Conservation (phyloP, 2,888 invertebrate genomes). For the Allophyes oxyacanthae region DNA sequence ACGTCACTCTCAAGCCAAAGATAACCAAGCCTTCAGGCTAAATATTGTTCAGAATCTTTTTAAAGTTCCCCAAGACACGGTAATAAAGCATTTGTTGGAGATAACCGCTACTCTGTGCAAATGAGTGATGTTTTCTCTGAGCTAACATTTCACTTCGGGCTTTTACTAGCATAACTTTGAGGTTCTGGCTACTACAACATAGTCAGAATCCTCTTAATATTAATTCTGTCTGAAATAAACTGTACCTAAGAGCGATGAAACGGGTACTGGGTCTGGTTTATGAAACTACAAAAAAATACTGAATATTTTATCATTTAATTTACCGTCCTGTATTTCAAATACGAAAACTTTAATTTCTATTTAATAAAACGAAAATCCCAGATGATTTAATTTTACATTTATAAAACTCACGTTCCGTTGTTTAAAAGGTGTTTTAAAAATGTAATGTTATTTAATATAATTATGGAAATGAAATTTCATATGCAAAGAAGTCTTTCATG, state of each 20-base stretch:
- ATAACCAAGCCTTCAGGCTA: too few relatives aligned
- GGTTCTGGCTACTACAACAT: not conserved
- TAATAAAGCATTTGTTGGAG: not conserved
- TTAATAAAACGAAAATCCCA: conserved; percentile 20
- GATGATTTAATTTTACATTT: conserved; percentile 19
- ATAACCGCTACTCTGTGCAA: not conserved
- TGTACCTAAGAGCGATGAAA: conserved; percentile 10
- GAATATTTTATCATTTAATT: conserved; percentile 24
- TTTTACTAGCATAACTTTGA: not conserved
- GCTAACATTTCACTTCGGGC: conserved; percentile 9
- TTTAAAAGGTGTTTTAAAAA: conserved; percentile 26
- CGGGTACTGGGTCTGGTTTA: conserved; percentile 2
- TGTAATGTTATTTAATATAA: conserved; percentile 40
- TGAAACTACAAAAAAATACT: conserved; percentile 4
- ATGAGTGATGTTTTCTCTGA: conserved; percentile 6
- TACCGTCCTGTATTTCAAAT: conserved; percentile 15
- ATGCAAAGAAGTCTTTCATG: conserved; percentile 34
- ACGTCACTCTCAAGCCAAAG: not conserved
- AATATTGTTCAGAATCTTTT: not conserved
- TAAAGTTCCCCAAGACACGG: not conserved
- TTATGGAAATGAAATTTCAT: conserved; percentile 45
- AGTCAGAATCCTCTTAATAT: conserved; percentile 13
- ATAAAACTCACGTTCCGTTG: conserved; percentile 28
- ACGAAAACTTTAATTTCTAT: conserved; percentile 15
- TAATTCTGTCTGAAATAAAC: conserved; percentile 12